Percentiles rank a stretch among this genome's conserved stretches.
Evolutionary conservation across 2,888 invertebrate genomes (phyloP).

Genomic region (Netelia virgata): DNA sequence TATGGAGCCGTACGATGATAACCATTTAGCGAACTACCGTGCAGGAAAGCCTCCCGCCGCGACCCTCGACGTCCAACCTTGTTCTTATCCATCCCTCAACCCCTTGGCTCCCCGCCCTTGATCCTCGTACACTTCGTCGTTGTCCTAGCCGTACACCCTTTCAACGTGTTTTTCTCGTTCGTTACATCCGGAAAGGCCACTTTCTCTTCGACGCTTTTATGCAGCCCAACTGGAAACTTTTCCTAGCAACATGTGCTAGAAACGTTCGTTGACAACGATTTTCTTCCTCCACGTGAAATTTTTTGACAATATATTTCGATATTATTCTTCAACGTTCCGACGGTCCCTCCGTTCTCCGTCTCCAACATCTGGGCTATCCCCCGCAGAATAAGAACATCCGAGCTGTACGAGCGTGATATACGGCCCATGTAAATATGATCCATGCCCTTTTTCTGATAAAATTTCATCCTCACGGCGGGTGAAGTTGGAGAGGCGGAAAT

Average conservation of each 20-base stretch:
- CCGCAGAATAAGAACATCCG: neutral
- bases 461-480: neutral
- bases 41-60: neutral
- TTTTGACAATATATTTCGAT: neutral
- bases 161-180: constrained; percentile 25
- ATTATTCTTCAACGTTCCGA: constrained; percentile 10
- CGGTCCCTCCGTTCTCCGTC: neutral
- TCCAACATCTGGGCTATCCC: neutral
- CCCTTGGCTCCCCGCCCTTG: neutral
- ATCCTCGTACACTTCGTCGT: constrained; percentile 10
- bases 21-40: constrained; percentile 52
- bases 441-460: constrained; percentile 43
- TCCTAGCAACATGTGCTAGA: constrained; percentile 24
- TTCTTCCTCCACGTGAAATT: constrained; percentile 7
- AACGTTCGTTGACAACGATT: constrained; percentile 35
- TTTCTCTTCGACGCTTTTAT: constrained; percentile 21
- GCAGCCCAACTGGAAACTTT: constrained; percentile 14
- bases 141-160: constrained; percentile 26
- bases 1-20: constrained; percentile 39
- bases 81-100: constrained; percentile 28
- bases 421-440: constrained; percentile 39
- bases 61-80: constrained; percentile 14
- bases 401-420: neutral
- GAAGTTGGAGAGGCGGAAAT: constrained; percentile 10
- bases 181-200: constrained; percentile 7